A percentile compares a stretch with the other conserved stretches of the same genome.
These are phyloP conservation scores for Drosophila albomicans DNA, from an alignment of 1,140 invertebrate species.

Conservation along the genomic window DNA sequence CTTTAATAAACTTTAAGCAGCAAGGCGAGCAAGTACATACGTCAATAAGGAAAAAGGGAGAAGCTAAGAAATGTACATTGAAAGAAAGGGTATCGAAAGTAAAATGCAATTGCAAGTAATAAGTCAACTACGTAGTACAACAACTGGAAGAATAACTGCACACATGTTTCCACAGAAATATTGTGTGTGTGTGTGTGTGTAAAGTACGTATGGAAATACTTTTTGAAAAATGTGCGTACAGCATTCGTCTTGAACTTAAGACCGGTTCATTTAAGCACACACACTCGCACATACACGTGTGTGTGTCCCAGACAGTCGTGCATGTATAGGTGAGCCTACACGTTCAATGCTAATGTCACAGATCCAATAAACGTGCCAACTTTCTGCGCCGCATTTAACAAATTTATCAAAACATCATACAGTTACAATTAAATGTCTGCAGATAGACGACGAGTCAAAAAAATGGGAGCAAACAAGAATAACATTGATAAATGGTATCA, in stretches of 20 bases:
- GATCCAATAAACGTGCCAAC: not conserved
- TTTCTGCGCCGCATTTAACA: constrained; percentile 9
- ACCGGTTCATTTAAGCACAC: constrained; percentile 24
- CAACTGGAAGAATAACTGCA: not conserved
- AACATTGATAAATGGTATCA: constrained; percentile 15
- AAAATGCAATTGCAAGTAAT: too few species aligned
- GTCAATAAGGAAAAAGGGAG: too few species aligned
- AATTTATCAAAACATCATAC: not conserved
- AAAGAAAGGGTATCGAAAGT: too few species aligned
- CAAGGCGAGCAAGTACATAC: too few species aligned
- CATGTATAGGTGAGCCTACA: constrained; percentile 3
- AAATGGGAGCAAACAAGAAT: constrained; percentile 8
- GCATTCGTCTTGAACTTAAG: constrained; percentile 23
- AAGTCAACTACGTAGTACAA: too few species aligned
- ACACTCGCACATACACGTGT: not conserved
- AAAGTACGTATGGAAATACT: not conserved
- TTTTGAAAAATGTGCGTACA: constrained; percentile 27
- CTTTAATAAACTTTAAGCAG: too few species aligned
- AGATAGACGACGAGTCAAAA: not conserved
- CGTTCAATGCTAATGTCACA: constrained; percentile 9
- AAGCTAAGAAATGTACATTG: too few species aligned
- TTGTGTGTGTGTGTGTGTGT: too few species aligned
- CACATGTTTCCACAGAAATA: not conserved
- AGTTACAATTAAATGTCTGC: not conserved
- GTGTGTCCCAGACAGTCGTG: not conserved